phyloP scores from a whole-genome alignment of 1,140 invertebrate genomes.

The Bilobella aurantiaca region DNA sequence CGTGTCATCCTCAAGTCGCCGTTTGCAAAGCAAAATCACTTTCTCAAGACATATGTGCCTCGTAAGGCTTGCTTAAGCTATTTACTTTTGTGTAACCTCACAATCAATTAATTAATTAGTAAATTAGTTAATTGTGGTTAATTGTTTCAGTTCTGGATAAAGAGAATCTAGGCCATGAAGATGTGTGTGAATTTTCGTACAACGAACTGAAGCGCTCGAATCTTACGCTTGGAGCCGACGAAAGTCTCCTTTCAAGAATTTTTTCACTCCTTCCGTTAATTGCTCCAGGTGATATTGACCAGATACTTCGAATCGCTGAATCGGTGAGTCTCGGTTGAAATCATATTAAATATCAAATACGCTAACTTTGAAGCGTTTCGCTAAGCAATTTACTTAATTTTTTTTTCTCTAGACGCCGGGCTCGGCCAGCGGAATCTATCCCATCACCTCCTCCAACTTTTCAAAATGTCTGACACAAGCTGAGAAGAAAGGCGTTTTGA shows the following conservation, averaged over 20 bases:
- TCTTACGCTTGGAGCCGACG: neutral
- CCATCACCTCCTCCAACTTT: slow-evolving; percentile 20
- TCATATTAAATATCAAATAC: neutral
- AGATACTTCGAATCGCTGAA: neutral
- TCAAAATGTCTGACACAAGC: slow-evolving; percentile 8
- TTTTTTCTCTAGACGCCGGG: neutral
- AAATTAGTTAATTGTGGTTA: neutral
- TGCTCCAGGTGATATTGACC: neutral
- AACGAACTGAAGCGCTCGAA: neutral
- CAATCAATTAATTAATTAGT: neutral
- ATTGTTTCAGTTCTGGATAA: slow-evolving; percentile 6
- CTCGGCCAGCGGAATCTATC: neutral
- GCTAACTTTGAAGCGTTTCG: too few species aligned
- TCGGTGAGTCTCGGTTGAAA: neutral
- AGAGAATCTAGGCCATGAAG: neutral
- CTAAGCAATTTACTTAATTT: neutral
- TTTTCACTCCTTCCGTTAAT: neutral
- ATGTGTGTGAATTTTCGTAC: slow-evolving; percentile 14
- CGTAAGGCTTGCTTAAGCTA: too few species aligned
- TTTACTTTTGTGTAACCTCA: too few species aligned
- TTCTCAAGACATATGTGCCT: slow-evolving; percentile 2
- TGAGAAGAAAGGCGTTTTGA: slow-evolving; percentile 9
- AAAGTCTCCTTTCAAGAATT: neutral
- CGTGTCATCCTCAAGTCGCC: slow-evolving; percentile 10
- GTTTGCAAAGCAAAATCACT: slow-evolving; percentile 18